phyloP scores from a whole-genome alignment of 2,113 vertebrate genomes.

The Nothocercus nigrocapillus region DNA sequence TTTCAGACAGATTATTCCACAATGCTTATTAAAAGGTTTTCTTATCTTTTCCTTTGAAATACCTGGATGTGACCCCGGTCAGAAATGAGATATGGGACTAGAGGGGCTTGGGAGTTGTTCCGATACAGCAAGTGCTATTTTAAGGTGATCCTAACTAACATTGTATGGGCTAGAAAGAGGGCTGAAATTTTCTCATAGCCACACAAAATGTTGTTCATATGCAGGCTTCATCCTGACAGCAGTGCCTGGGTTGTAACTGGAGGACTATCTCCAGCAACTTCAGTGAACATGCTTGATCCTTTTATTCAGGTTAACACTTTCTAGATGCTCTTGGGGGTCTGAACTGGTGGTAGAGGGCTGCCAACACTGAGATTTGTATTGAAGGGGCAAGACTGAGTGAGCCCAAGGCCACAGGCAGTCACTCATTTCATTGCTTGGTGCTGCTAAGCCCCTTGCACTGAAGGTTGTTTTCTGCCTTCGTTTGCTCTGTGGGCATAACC shows the following conservation, averaged over 20 bases:
- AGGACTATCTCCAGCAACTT: background rate
- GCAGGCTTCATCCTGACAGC: background rate
- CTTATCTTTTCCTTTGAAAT: background rate
- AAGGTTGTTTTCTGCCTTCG: fast-evolving
- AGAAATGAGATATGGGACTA: background rate
- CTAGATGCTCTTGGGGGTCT: background rate
- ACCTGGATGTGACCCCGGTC: background rate
- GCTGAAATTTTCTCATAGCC: background rate
- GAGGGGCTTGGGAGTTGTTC: background rate
- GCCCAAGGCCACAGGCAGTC: background rate
- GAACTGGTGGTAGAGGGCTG: background rate
- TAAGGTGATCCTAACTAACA: background rate
- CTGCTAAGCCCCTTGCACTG: background rate
- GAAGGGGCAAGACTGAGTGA: background rate
- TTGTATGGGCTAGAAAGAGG: background rate
- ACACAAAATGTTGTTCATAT: background rate
- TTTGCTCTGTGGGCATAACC: background rate
- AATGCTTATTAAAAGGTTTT: background rate
- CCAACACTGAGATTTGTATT: background rate
- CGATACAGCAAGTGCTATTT: background rate
- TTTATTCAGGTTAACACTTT: background rate
- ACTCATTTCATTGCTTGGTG: background rate
- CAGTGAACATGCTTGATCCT: background rate
- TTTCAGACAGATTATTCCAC: background rate
- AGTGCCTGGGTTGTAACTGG: background rate